Evolutionary conservation across 2,797 vertebrate species (phyloP), one percentile per base, ranked within the genome.

Genomic region (Huso huso): DNA sequence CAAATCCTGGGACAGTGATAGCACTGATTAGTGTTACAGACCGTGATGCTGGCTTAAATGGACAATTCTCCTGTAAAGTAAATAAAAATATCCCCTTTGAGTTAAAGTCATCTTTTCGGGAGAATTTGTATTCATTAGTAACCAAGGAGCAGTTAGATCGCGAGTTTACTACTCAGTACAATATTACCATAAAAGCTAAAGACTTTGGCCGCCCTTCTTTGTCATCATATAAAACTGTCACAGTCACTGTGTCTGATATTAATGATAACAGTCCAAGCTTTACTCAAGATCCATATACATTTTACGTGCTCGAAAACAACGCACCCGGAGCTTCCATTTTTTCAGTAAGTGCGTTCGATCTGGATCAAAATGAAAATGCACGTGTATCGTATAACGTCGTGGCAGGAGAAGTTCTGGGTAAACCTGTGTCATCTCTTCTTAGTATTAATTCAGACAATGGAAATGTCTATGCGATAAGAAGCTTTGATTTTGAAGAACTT

Each of bases 291-390:
- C 67, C 76, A 1, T 18, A 85, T 15, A 53, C 79, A 6, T 73
- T 89, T 58, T 86, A 85, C 8, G 48, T 89, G 2, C 1, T 55
- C 6, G 88, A 89, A 71, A 89, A 89, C 66, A 88, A 89, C 6
- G n/a, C 48, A 2, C 77, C 83, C 5, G 86, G 84, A 5, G 15
- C 12, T 0, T 72, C 73, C 0, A 51, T 88, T 23, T 86, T 84
- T 13, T 80, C 75, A 12, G 72, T 88, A 0, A 82, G 62, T 1
- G 84, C 87, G 0, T 69, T 18, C 2, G 87, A 87, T 67, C 58
- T 15, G 8, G 83, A 85, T 51, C 71, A 75, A 0, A 61, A 62
- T 18, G 71, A 79, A 1, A 87, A 85, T 68, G 77, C 82, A 0
- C 64, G 49, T 0, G 75, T 87, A 67, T 73, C 72, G 23, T 85